Conservation (phyloP, 92 coral and sea anemone species). For the Parazoanthus darwini region DNA sequence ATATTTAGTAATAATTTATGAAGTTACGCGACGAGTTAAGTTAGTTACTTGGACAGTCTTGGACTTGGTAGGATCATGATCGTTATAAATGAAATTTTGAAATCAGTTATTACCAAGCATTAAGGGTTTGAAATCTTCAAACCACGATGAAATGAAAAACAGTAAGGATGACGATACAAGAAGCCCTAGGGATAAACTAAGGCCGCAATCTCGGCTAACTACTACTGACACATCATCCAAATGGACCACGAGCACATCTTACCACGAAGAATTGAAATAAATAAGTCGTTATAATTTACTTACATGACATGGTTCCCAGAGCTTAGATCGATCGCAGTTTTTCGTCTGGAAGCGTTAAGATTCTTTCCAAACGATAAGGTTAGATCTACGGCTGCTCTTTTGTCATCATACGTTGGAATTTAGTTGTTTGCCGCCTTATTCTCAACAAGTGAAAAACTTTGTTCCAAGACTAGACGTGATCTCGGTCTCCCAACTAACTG, state of each 20-base stretch:
- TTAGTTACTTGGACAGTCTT: no score
- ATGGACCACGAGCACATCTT: no score
- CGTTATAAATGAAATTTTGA: no score
- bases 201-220: background rate
- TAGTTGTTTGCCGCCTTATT: constrained; percentile 27
- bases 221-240: background rate
- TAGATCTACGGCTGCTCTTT: background rate
- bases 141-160: background rate
- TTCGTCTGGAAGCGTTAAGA: background rate
- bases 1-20: no score
- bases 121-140: background rate
- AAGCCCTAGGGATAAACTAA: no score
- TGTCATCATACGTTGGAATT: constrained; percentile 32
- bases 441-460: background rate
- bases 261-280: background rate
- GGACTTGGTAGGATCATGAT: background rate
- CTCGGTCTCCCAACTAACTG: background rate
- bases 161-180: background rate
- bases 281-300: constrained; percentile 18
- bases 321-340: background rate
- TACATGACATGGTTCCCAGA: constrained; percentile 34
- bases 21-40: background rate
- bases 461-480: background rate
- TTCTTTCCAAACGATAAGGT: background rate
- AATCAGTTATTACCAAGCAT: no score